A percentile compares a stretch with the other conserved stretches of the same genome.
Evolutionary conservation across 1,140 invertebrate genomes (phyloP).

Genomic region (Lethrus apterus): DNA sequence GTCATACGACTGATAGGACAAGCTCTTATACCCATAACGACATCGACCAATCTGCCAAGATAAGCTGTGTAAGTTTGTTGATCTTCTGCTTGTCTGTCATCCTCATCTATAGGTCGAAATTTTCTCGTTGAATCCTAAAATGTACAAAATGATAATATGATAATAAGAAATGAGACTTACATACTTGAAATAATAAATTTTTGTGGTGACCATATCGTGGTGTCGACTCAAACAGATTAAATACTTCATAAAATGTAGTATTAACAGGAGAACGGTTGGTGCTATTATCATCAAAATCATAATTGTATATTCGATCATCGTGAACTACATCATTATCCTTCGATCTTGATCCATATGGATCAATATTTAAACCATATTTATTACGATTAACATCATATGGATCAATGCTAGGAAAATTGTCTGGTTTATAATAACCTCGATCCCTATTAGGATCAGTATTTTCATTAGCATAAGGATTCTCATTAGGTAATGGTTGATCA

Average conservation of each 20-base stretch:
- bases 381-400: conserved; percentile 32
- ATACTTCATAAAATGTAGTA: conserved; percentile 45
- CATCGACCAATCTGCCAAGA: conserved; percentile 54
- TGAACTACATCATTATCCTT: not conserved
- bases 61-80: conserved; percentile 57
- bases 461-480: not conserved
- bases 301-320: not conserved
- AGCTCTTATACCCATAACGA: conserved; percentile 64
- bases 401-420: conserved; percentile 20
- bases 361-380: conserved; percentile 36
- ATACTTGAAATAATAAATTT: conserved; percentile 64
- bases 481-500: not conserved
- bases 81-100: conserved; percentile 42
- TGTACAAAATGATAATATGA: conserved; percentile 1
- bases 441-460: conserved; percentile 6
- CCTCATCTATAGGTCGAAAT: conserved; percentile 47
- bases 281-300: not conserved
- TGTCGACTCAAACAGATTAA: conserved; percentile 64
- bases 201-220: conserved; percentile 56
- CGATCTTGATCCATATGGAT: conserved; percentile 25
- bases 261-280: not conserved
- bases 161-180: conserved; percentile 3
- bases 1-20: conserved; percentile 75
- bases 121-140: conserved; percentile 62
- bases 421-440: conserved; percentile 1